Percentiles rank a stretch among this genome's conserved stretches.
Evolutionary conservation across 2,113 vertebrate genomes (phyloP).

Genomic region (Pao palembangensis): DNA sequence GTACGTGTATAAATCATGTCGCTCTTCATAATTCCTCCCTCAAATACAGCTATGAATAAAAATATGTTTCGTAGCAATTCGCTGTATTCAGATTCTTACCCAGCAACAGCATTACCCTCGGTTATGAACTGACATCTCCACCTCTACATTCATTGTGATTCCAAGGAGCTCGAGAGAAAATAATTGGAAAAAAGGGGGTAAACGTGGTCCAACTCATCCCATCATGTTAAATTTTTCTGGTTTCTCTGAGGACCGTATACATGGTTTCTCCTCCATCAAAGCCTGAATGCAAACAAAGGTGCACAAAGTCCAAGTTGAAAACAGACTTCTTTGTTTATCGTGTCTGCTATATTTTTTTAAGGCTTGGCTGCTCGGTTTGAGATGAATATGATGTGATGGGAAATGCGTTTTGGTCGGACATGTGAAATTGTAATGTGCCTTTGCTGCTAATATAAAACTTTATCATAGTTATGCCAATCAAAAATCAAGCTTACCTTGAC

Average conservation of each 20-base stretch:
- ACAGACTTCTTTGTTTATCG: conserved; percentile 20
- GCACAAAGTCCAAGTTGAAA: conserved; percentile 18
- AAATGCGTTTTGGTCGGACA: no score
- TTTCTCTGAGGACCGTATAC: conserved; percentile 15
- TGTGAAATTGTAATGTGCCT: no score
- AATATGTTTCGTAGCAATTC: not conserved
- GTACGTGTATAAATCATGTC: no score
- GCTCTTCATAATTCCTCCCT: no score
- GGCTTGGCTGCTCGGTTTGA: conserved; percentile 31
- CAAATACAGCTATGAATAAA: not conserved
- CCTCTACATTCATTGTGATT: conserved; percentile 13
- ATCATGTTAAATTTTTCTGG: conserved; percentile 9
- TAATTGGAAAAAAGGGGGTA: not conserved
- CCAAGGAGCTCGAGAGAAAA: conserved; percentile 2
- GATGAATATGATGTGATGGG: conserved; percentile 13
- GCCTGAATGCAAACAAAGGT: conserved; percentile 20
- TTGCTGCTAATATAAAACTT: no score
- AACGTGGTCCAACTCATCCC: not conserved
- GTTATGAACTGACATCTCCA: conserved; percentile 1
- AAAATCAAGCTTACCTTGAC: no score
- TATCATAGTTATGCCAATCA: no score
- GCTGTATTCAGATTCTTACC: conserved; percentile 1
- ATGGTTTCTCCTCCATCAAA: conserved; percentile 13
- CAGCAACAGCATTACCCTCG: conserved; percentile 5
- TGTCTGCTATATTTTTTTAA: conserved; percentile 17